Evolutionary conservation across 2,797 vertebrate genomes (phyloP).

Genomic region (Scyliorhinus canicula): DNA sequence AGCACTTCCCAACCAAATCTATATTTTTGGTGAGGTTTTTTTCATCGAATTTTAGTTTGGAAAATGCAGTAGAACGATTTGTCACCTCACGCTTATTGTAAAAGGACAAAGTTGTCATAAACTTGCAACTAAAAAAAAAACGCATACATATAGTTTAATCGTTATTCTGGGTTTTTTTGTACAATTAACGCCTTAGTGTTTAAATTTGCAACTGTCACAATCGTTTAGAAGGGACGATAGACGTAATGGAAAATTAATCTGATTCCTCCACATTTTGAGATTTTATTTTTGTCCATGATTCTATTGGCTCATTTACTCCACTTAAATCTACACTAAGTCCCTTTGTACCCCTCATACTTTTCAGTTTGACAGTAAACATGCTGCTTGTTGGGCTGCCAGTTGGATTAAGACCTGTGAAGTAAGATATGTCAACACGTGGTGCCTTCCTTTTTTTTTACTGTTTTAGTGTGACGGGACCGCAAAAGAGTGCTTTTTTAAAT

Average conservation of each 20-base stretch:
- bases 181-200: not conserved
- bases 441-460: not conserved
- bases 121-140: not conserved
- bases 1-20: not conserved
- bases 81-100: not conserved
- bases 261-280: not conserved
- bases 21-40: not conserved
- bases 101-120: not conserved
- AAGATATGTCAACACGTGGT: not conserved
- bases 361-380: not conserved
- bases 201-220: not conserved
- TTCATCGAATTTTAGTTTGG: not conserved
- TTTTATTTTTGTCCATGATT: not conserved
- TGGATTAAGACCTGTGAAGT: not conserved
- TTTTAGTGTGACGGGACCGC: not conserved
- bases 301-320: not conserved
- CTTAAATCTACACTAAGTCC: not conserved
- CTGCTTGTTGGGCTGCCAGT: not conserved
- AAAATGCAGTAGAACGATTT: not conserved
- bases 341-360: not conserved
- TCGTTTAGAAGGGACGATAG: not conserved
- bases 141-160: not conserved
- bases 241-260: not conserved
- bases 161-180: not conserved
- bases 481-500: not conserved